These are phyloP conservation scores for Epinephelus fuscoguttatus DNA, from an alignment of 2,113 vertebrate species.

Conservation along the genomic window DNA sequence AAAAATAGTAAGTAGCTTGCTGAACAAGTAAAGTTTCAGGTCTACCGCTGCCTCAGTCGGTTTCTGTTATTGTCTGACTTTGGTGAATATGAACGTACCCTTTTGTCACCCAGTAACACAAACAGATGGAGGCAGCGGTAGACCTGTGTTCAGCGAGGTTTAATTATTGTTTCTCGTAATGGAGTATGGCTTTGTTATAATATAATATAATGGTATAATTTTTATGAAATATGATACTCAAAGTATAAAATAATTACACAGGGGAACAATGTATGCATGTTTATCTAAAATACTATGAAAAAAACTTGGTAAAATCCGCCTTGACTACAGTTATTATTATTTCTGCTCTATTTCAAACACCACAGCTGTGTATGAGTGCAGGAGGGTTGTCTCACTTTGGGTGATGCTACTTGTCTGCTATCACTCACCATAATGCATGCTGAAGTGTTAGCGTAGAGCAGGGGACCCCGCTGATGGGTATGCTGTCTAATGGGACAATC, in stretches of 20 bases:
- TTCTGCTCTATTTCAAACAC: neutral
- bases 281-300: neutral
- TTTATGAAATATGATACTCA: neutral
- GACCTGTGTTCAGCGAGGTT: too few relatives aligned
- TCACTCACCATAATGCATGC: constrained; percentile 19
- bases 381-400: neutral
- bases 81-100: too few relatives aligned
- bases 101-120: too few relatives aligned
- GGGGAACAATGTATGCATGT: neutral
- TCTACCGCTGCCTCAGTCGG: too few relatives aligned
- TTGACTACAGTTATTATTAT: neutral
- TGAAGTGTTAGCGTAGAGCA: constrained; percentile 12
- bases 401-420: constrained; percentile 1
- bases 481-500: constrained; percentile 23
- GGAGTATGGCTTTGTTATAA: too few relatives aligned
- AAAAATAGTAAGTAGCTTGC: too few relatives aligned
- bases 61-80: too few relatives aligned
- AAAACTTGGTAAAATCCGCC: neutral
- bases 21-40: too few relatives aligned
- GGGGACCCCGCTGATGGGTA: neutral
- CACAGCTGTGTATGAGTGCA: neutral
- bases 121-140: too few relatives aligned
- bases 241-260: neutral
- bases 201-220: neutral
- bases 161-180: too few relatives aligned